Conservation (phyloP, 2,888 invertebrate genomes). For the Drosophila meridiana region DNA sequence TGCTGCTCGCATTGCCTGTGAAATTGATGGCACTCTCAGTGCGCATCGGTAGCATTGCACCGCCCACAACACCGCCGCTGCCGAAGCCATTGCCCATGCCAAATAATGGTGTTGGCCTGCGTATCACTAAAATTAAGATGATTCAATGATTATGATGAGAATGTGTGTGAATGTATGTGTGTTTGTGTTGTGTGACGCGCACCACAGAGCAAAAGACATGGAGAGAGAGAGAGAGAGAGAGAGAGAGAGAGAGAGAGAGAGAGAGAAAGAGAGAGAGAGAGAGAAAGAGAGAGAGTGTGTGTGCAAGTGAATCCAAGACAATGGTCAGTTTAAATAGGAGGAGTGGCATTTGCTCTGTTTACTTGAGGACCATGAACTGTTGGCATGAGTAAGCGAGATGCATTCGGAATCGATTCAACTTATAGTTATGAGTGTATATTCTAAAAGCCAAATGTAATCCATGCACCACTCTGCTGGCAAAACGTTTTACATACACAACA, state of each 20-base stretch:
- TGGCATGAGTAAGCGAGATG: constrained; percentile 41
- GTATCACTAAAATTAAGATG: constrained; percentile 85
- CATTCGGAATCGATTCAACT: constrained; percentile 30
- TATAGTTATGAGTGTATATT: constrained; percentile 55
- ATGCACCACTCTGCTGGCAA: constrained; percentile 73
- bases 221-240: neutral
- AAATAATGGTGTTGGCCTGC: constrained; percentile 86
- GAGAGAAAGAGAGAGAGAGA: neutral
- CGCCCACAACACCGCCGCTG: constrained; percentile 72
- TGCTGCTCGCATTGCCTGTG: constrained; percentile 27
- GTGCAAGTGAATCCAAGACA: constrained; percentile 24
- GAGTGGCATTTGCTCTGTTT: constrained; percentile 35
- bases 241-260: constrained; percentile 8
- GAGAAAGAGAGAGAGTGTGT: constrained; percentile 5
- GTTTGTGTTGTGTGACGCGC: constrained; percentile 10
- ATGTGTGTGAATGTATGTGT: constrained; percentile 39
- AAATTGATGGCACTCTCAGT: constrained; percentile 52
- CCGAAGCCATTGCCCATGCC: constrained; percentile 74
- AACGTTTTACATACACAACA: constrained; percentile 73
- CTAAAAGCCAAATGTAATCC: constrained; percentile 70
- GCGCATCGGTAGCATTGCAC: constrained; percentile 31
- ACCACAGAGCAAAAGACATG: constrained; percentile 13
- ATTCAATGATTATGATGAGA: constrained; percentile 80
- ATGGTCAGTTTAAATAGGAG: constrained; percentile 28
- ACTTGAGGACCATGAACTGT: constrained; percentile 33